Evolutionary conservation across 2,888 invertebrate genomes (phyloP).

Genomic region (Saturnia japonica): DNA sequence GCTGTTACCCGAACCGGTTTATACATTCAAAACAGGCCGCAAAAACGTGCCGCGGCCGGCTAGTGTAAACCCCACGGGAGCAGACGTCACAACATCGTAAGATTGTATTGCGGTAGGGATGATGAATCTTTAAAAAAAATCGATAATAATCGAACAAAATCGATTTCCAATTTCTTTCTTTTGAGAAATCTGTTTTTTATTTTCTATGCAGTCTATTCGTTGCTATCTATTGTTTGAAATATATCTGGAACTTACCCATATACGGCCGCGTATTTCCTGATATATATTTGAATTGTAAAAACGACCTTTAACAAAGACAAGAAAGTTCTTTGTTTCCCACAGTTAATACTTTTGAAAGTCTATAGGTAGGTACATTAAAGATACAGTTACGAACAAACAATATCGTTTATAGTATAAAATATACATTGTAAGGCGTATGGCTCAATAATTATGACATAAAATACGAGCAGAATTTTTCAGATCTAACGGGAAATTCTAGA

Average conservation of each 20-base stretch:
- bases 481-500: too few species aligned
- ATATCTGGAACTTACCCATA: neutral
- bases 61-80: constrained; percentile 4
- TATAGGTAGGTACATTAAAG: too few species aligned
- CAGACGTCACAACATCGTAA: constrained; percentile 15
- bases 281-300: too few species aligned
- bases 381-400: too few species aligned
- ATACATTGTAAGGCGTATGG: too few species aligned
- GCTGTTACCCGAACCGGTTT: constrained; percentile 68
- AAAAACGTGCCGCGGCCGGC: constrained; percentile 59
- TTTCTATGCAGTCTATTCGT: neutral
- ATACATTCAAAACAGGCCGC: constrained; percentile 74
- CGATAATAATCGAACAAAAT: neutral
- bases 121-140: neutral
- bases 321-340: too few species aligned
- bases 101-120: neutral
- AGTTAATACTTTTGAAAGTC: too few species aligned
- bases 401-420: too few species aligned
- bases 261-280: too few species aligned
- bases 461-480: too few species aligned
- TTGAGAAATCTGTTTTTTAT: neutral
- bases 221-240: neutral
- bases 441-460: too few species aligned
- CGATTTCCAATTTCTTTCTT: neutral
- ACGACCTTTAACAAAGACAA: too few species aligned